These are phyloP conservation scores for Cephonodes hylas DNA, from an alignment of 2,888 invertebrate genomes.

Conservation along the genomic window DNA sequence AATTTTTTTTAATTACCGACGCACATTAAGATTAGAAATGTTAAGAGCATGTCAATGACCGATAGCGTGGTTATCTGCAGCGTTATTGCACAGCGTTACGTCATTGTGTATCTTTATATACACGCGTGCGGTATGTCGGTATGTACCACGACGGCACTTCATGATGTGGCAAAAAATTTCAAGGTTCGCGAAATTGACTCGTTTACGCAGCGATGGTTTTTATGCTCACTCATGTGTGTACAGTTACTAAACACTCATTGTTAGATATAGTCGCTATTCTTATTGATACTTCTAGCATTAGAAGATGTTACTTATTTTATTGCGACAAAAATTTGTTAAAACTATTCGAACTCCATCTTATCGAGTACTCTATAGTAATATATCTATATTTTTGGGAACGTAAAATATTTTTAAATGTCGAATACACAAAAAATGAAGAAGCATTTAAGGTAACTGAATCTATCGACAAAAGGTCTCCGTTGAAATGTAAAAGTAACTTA, in stretches of 20 bases:
- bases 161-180: conserved; percentile 3
- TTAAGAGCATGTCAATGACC: conserved; percentile 6
- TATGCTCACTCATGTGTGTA: not conserved
- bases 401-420: not conserved
- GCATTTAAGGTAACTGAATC: not conserved
- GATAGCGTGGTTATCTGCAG: not conserved
- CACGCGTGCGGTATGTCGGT: not conserved
- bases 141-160: not conserved
- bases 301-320: too few species aligned
- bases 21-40: not conserved
- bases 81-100: not conserved
- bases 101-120: not conserved
- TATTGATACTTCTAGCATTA: not conserved
- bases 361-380: too few species aligned
- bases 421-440: not conserved
- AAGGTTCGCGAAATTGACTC: not conserved
- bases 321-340: too few species aligned
- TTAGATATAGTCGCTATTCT: not conserved
- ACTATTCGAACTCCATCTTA: too few species aligned
- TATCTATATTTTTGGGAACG: too few species aligned
- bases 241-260: not conserved
- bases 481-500: conserved; percentile 1
- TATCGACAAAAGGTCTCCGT: not conserved
- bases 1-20: not conserved
- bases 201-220: not conserved